Percentiles rank a stretch among this genome's conserved stretches.
Evolutionary conservation across 1,140 invertebrate species (phyloP).

Genomic region (Tigriopus japonicus): DNA sequence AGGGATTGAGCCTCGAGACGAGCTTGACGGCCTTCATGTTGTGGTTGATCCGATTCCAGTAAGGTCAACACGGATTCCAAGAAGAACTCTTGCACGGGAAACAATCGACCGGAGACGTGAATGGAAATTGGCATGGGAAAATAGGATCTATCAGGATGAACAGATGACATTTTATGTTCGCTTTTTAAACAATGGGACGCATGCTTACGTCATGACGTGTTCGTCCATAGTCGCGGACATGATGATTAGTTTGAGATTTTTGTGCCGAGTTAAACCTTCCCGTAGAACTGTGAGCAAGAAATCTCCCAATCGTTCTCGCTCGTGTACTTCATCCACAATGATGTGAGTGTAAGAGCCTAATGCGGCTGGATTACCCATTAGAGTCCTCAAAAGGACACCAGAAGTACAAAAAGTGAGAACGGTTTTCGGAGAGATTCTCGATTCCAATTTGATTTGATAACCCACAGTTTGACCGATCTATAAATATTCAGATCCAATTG

Average conservation of each 20-base stretch:
- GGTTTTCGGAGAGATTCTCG: slow-evolving; percentile 52
- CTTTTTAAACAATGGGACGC: too few relatives aligned
- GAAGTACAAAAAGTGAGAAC: slow-evolving; percentile 76
- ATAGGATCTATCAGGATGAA: background rate
- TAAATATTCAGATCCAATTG: too few relatives aligned
- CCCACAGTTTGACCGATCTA: slow-evolving; percentile 67
- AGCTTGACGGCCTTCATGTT: slow-evolving; percentile 34
- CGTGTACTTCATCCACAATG: slow-evolving; percentile 79
- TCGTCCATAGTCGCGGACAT: slow-evolving; percentile 72
- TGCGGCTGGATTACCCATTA: slow-evolving; percentile 5
- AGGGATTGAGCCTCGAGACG: background rate
- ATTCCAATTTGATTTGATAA: slow-evolving; percentile 59
- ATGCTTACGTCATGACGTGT: background rate
- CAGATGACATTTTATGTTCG: too few relatives aligned
- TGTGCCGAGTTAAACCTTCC: slow-evolving; percentile 42
- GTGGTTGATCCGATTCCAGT: background rate
- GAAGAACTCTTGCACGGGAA: slow-evolving; percentile 60
- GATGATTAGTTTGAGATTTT: slow-evolving; percentile 55
- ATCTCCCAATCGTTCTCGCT: slow-evolving; percentile 44
- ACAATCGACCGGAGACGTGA: slow-evolving; percentile 72
- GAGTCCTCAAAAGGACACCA: slow-evolving; percentile 48
- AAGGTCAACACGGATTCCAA: slow-evolving; percentile 53
- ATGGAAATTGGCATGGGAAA: slow-evolving; percentile 25
- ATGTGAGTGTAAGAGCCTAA: slow-evolving; percentile 23
- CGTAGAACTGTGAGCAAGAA: slow-evolving; percentile 60